Base-by-base conservation (phyloP, 2,113 vertebrate genomes). In the Romanogobio albipinnatus region DNA sequence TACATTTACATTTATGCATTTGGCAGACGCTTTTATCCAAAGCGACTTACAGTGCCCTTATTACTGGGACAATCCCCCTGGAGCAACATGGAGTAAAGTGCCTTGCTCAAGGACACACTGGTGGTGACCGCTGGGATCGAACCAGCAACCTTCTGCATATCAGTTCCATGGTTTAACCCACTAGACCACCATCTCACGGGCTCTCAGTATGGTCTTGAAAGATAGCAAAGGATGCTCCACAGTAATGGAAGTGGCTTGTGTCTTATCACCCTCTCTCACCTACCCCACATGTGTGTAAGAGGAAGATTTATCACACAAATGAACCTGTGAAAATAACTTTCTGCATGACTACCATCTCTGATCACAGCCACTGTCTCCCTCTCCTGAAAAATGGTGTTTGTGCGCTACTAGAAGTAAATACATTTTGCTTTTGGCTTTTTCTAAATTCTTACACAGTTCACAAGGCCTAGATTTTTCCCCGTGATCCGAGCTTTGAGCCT, bases 261-360 rank as follows among this genome's bases (percentile, higher is more conserved):
- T 85, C 70, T 85, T 58, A 82, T 58, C 66, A 43, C 49, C 66
- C 62, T 71, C 26, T n/a, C 64, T 71, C 64, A 19, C 78, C 43
- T 22, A n/a, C 29, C 17, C 80, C 81, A 70, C 81, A 82, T 36
- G 66, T 73, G 81, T 71, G 81, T 71, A 39, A 56, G 64, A 81
- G 62, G 53, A 70, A 82, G 66, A 85, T 85, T 74, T 73, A 85
- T 85, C 84, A 85, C 36, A 79, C 77, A 85, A 85, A 85, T 85
- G 53, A 85, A 81, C 76, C 66, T 78, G 83, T 85, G 76, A 85
- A 85, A 61, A 24, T 61, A 85, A 85, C 84, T 85, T 85, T 85
- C 64, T 79, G 84, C 84, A 80, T 85, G 84, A 39, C 76, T 85
- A 80, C 56, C 84, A 85, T 47, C 77, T 85, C 43, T 56, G 51